Percentiles rank a stretch among this genome's conserved stretches.
phyloP scores from a whole-genome alignment of 2,797 vertebrate species.

The Propithecus deckenii region DNA sequence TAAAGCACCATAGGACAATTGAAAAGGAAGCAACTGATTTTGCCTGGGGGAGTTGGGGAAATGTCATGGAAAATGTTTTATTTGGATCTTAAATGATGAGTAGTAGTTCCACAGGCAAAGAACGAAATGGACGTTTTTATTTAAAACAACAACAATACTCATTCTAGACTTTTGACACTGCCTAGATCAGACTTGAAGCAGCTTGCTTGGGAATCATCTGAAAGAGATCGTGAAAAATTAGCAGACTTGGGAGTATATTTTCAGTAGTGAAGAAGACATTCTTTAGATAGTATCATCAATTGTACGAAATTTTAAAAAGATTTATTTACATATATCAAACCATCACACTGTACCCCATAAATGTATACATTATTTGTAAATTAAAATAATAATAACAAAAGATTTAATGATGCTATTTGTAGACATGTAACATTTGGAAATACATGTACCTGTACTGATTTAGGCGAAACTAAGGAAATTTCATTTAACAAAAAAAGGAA shows the following conservation, averaged over 20 bases:
- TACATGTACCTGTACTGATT: not conserved
- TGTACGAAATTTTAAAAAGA: not conserved
- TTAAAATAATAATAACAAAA: not conserved
- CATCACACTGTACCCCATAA: not conserved
- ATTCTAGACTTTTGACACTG: not conserved
- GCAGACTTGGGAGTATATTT: not conserved
- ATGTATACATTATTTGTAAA: not conserved
- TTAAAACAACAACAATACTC: constrained; percentile 11
- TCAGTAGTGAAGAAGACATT: constrained; percentile 23
- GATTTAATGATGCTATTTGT: not conserved
- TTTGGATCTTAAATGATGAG: constrained; percentile 17
- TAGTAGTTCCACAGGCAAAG: not conserved
- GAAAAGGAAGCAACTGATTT: constrained; percentile 45
- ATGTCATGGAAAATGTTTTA: constrained; percentile 20
- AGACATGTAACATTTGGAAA: constrained; percentile 5
- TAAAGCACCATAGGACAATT: not conserved
- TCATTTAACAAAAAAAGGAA: constrained; percentile 39
- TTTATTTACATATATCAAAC: not conserved
- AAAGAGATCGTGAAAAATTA: constrained; percentile 4
- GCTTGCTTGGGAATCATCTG: not conserved
- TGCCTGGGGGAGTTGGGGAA: not conserved
- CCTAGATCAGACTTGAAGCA: not conserved
- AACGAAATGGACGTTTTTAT: not conserved
- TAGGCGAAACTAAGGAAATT: constrained; percentile 30
- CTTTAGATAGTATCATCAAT: not conserved